Base-by-base conservation (phyloP, 2,888 invertebrate genomes). In the Stenoptilia bipunctidactyla region DNA sequence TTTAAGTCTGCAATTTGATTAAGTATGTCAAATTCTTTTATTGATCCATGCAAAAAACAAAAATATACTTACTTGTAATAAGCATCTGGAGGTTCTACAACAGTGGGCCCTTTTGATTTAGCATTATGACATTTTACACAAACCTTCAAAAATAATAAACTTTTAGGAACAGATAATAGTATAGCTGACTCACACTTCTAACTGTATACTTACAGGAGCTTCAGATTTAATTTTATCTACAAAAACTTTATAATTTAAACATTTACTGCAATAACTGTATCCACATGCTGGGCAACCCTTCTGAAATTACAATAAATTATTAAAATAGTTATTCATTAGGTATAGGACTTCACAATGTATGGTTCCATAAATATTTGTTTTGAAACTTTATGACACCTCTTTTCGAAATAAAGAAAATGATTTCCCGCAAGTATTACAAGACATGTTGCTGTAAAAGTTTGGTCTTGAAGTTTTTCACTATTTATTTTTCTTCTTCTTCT, bases 271-370 rank as follows among this genome's bases (percentile, higher is more conserved):
- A 72, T 90, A 93, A 36, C 93, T 91, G 72, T 91, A 90, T 20
- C 93, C 93, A 75, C 95, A 96, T 56, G 87, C 88, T 34, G 92
- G 90, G 65, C 95, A 96, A 13, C 92, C 94, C 76, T 88, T 86
- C 94, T 94, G 73, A 48, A 87, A 85, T 15, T 37, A 33, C 36
- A 30, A 41, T 14, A 13, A 37, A 34, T 25, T 30, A 14, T 36
- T 34, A 27, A 6, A 12, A 40, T 33, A 20, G n/a, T 38, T 35
- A 10, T 13, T 13, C 37, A 25, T 33, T n/a, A 35, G 15, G 14
- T 9, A n/a, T n/a, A n/a, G 12, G 8, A 12, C 6, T 34, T 20
- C 4, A 5, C 20, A 20, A 8, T 20, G 20, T 20, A 5, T 3
- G 8, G 20, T 20, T 20, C 4, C 8, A 5, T 20, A 8, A 8